These are phyloP conservation scores for Polypedilum vanderplanki DNA, from an alignment of 1,140 invertebrate genomes.

Conservation along the genomic window DNA sequence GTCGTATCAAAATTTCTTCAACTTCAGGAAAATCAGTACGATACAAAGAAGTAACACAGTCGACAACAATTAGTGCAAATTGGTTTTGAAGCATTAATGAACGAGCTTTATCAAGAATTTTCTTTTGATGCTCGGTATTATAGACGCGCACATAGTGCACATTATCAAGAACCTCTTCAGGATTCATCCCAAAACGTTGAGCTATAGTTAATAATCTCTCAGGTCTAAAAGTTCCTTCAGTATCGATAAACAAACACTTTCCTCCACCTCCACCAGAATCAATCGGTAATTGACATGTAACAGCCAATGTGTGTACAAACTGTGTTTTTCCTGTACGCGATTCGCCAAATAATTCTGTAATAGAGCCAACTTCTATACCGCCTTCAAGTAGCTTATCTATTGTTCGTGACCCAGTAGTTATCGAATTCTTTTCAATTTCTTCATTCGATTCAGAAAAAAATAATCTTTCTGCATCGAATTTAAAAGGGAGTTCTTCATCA, in stretches of 20 bases:
- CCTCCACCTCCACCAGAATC: conserved; percentile 95
- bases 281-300: conserved; percentile 95
- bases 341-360: conserved; percentile 99
- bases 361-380: conserved; percentile 97
- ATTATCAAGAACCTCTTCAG: conserved; percentile 90
- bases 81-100: conserved; percentile 98
- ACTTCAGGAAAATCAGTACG: conserved; percentile 94
- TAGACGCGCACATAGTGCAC: conserved; percentile 94
- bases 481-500: too few relatives aligned
- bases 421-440: conserved; percentile 78
- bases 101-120: conserved; percentile 82
- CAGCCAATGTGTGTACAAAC: conserved; percentile 93
- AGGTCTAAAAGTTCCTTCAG: conserved; percentile 93
- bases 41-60: conserved; percentile 93
- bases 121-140: conserved; percentile 95
- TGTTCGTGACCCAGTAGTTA: conserved; percentile 91
- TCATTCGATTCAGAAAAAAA: conserved; percentile 39
- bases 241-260: conserved; percentile 97
- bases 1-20: conserved; percentile 87
- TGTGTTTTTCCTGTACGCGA: conserved; percentile 99
- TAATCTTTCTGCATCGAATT: too few relatives aligned
- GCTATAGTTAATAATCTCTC: conserved; percentile 79
- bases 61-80: conserved; percentile 91
- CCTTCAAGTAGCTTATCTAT: conserved; percentile 89
- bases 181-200: conserved; percentile 76